Base-by-base conservation (phyloP, 1,140 invertebrate genomes). In the Hycleus cichorii region DNA sequence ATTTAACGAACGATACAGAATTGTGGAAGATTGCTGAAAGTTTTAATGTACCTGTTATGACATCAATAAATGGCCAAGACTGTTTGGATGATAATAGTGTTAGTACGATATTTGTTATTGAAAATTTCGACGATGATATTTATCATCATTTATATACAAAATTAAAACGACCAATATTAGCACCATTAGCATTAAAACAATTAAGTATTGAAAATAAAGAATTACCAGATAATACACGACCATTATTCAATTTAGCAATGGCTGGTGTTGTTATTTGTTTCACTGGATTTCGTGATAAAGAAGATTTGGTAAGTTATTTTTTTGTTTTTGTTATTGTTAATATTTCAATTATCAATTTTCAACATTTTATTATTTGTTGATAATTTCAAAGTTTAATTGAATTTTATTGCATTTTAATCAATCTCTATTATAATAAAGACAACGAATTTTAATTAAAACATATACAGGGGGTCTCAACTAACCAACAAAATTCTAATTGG, bases 181-280 rank as follows among this genome's bases (percentile, higher is more conserved):
- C 88, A 62, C 87, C 85, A 64, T 83, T 86, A 67, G 86, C 90
- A 69, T 76, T 92, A 64, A 74, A 88, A 71, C 85, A 90, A 73
- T 73, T 89, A 70, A 82, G 88, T 65, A 76, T 81, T 69, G 82
- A 83, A 75, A 82, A 85, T 58, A 79, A 85, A 71, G 78, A 82
- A 72, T 55, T 69, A 44, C 67, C 67, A 9, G 53, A 64, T 18
- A 81, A 87, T 67, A 79, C 80, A 58, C 80, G 92, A 49, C 93
- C 93, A 54, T 80, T 94, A 65, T 95, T 89, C 75, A 91, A 88
- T 73, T 82, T 87, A 65, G 81, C 90, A 32, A 95, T 95, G 91
- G 80, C 82, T 63, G 88, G 89, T 48, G 82, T 88, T 18, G 83
- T 93, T 70, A 83, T 94, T 62, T 93, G 90, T 73, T 93, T 95